Base-by-base conservation (phyloP, 2,113 vertebrate species). In the Glaucidium brasilianum region DNA sequence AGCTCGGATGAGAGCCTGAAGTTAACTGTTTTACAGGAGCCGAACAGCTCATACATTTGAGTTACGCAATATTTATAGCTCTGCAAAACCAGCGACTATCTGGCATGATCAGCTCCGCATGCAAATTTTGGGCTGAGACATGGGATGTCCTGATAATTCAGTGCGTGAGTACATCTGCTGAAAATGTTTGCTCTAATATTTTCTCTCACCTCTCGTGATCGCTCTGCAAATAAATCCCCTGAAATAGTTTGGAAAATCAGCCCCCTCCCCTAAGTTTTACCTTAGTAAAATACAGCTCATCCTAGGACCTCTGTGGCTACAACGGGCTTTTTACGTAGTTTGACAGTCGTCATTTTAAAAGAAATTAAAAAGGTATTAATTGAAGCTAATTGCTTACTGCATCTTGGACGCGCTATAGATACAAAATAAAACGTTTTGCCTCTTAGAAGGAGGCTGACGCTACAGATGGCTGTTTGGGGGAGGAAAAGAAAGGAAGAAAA, bases 31-130 rank as follows among this genome's bases (percentile, higher is more conserved):
- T 74, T 49, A 76, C 87, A 74, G 68, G 67, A 97, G 76, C 60
- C 29, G 13, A 74, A 7, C 26, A 67, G 71, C 81, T 85, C 90
- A 7, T 3, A 32, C 53, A 4, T 68, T 47, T 58, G 85, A 13
- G 80, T 96, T 96, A 12, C 25, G 67, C 94, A 97, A 97, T 85
- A 66, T 92, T 52, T 32, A 74, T 39, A 26, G 71, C 47, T 67
- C 88, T 47, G 82, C 83, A 55, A 90, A 73, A 4, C 50, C 86
- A 45, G 64, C 30, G 77, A 69, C 88, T 82, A 88, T 85, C 88
- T 89, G 92, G 63, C n/a, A 21, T 12, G 21, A 80, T 30, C 82
- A 72, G 82, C 81, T 76, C 74, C 30, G 43, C 78, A 35, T 82
- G 85, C 62, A 88, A 68, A 92, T 95, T 76, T 74, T 11, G 77